These are phyloP conservation scores for Etia nguti DNA, from an alignment of 2,113 vertebrate species.

Conservation along the genomic window DNA sequence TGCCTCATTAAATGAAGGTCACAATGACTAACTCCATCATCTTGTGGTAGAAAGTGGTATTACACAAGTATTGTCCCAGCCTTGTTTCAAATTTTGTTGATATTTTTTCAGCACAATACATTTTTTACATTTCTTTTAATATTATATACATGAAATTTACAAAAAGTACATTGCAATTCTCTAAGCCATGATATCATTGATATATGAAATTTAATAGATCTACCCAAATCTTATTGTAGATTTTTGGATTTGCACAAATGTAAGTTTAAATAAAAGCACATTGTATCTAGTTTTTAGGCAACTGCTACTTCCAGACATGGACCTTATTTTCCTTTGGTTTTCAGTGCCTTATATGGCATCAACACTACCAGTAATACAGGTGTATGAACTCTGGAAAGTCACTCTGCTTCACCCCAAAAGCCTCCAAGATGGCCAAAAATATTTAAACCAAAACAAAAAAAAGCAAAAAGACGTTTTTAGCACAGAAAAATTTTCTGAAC, in stretches of 20 bases:
- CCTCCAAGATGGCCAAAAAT: background rate
- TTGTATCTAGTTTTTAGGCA: background rate
- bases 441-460: background rate
- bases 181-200: background rate
- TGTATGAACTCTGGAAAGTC: background rate
- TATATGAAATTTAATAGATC: background rate
- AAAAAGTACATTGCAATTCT: background rate
- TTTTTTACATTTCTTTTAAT: background rate
- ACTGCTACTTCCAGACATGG: background rate
- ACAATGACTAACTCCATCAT: background rate
- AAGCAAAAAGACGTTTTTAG: background rate
- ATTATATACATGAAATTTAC: background rate
- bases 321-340: background rate
- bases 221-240: background rate
- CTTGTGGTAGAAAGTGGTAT: background rate
- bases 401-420: background rate
- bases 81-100: background rate
- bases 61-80: background rate
- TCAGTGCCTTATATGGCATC: background rate
- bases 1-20: background rate
- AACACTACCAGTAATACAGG: background rate
- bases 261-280: background rate
- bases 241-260: background rate
- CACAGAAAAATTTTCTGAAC: background rate
- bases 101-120: background rate